Conservation (phyloP, 1,140 invertebrate species). For the Megathymus violae region DNA sequence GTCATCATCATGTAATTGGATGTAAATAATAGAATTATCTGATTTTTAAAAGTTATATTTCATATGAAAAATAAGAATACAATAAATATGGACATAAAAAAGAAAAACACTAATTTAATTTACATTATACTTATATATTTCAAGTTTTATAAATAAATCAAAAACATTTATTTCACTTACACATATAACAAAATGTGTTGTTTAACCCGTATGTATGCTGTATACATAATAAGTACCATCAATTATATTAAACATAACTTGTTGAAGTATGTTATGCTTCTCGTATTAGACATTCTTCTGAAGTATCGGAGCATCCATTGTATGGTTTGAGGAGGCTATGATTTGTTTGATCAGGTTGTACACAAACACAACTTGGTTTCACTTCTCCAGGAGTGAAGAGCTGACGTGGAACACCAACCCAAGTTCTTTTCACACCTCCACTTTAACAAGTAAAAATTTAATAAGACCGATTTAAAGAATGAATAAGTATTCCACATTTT, state of each 20-base stretch:
- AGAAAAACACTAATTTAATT: too few relatives aligned
- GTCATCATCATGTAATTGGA: too few relatives aligned
- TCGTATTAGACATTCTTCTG: slow-evolving; percentile 52
- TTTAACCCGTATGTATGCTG: background rate
- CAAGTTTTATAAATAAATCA: background rate
- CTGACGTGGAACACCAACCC: slow-evolving; percentile 93
- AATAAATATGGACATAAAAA: too few relatives aligned
- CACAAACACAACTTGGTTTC: slow-evolving; percentile 91
- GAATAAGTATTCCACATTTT: too few relatives aligned
- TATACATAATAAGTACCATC: background rate
- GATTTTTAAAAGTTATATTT: too few relatives aligned
- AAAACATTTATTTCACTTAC: slow-evolving; percentile 4
- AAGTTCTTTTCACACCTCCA: slow-evolving; percentile 92
- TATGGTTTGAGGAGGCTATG: slow-evolving; percentile 85
- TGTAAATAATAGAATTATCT: too few relatives aligned
- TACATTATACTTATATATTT: too few relatives aligned
- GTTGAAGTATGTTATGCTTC: background rate
- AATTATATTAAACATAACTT: background rate
- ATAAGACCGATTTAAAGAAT: slow-evolving; percentile 34
- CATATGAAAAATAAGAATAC: too few relatives aligned
- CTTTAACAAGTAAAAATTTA: slow-evolving; percentile 82
- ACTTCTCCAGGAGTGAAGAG: slow-evolving; percentile 87
- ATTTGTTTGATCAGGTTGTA: slow-evolving; percentile 84
- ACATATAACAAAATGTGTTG: background rate
- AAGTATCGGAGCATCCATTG: slow-evolving; percentile 80